These are phyloP conservation scores for Hedychridium roseum DNA, from an alignment of 2,888 invertebrate species.

Conservation along the genomic window DNA sequence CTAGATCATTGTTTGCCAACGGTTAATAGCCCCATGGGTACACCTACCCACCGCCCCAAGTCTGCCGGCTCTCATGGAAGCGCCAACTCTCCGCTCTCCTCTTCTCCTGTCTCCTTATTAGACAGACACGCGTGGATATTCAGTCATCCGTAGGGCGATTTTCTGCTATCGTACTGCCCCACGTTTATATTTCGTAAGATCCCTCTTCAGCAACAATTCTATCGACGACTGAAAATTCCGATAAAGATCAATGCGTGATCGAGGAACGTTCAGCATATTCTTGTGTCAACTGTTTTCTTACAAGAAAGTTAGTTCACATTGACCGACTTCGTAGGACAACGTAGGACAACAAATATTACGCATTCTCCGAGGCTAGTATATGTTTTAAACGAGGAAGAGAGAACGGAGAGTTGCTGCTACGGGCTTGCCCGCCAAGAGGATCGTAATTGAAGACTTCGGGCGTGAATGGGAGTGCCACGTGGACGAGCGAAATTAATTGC, in stretches of 20 bases:
- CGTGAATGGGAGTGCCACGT: slow-evolving; percentile 51
- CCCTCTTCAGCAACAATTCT: no score
- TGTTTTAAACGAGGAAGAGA: slow-evolving; percentile 45
- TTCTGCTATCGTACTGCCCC: no score
- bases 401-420: slow-evolving; percentile 8
- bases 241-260: no score
- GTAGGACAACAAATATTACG: slow-evolving; percentile 57
- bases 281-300: no score
- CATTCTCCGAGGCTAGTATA: slow-evolving; percentile 50
- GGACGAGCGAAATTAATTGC: slow-evolving; percentile 51
- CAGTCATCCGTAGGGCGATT: no score
- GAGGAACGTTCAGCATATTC: no score
- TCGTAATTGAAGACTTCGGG: slow-evolving; percentile 52
- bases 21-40: slow-evolving; percentile 61
- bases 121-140: no score
- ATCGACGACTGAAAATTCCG: no score
- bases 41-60: slow-evolving; percentile 46
- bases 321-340: no score
- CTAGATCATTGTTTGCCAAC: slow-evolving; percentile 62
- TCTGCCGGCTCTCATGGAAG: slow-evolving; percentile 41
- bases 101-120: slow-evolving; percentile 25
- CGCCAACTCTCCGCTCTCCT: slow-evolving; percentile 33
- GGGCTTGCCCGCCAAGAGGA: slow-evolving; percentile 14
- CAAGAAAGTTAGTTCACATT: no score
- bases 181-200: no score